Percentiles rank a stretch among this genome's conserved stretches.
phyloP scores from a whole-genome alignment of 2,797 vertebrate species.

The Squalus acanthias region DNA sequence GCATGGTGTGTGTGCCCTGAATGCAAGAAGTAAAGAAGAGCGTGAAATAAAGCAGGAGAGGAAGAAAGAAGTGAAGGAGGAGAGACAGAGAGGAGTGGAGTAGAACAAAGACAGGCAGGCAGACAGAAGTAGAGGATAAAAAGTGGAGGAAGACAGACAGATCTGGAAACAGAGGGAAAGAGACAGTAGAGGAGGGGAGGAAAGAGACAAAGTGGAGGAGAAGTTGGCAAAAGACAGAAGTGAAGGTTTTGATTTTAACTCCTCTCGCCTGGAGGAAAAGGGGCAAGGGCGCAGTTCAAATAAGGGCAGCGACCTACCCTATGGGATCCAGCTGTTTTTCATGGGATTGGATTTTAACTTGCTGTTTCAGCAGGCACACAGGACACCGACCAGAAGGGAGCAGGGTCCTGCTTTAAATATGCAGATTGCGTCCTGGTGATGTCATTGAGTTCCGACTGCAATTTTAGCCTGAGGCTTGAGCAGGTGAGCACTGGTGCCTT shows the following conservation, averaged over 20 bases:
- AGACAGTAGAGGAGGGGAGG: not conserved
- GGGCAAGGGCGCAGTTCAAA: not conserved
- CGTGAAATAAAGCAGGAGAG: not conserved
- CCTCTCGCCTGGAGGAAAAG: not conserved
- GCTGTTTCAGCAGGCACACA: not conserved
- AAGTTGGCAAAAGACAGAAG: not conserved
- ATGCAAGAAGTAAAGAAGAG: not conserved
- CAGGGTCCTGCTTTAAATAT: not conserved
- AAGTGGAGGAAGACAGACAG: not conserved
- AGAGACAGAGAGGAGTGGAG: not conserved
- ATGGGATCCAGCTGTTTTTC: not conserved
- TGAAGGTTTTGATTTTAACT: not conserved
- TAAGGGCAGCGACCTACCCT: not conserved
- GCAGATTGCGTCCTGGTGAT: not conserved
- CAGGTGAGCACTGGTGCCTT: not conserved
- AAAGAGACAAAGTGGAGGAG: not conserved
- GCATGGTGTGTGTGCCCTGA: not conserved
- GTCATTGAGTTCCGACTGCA: not conserved
- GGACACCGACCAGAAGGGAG: not conserved
- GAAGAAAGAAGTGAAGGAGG: not conserved
- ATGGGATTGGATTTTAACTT: not conserved
- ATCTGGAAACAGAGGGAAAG: not conserved
- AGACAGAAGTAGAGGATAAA: not conserved
- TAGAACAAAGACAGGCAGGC: not conserved
- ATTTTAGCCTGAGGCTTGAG: not conserved